Evolutionary conservation across 1,140 invertebrate genomes (phyloP), one percentile per base, ranked within the genome.

Genomic region (Euglossa dilemma): DNA sequence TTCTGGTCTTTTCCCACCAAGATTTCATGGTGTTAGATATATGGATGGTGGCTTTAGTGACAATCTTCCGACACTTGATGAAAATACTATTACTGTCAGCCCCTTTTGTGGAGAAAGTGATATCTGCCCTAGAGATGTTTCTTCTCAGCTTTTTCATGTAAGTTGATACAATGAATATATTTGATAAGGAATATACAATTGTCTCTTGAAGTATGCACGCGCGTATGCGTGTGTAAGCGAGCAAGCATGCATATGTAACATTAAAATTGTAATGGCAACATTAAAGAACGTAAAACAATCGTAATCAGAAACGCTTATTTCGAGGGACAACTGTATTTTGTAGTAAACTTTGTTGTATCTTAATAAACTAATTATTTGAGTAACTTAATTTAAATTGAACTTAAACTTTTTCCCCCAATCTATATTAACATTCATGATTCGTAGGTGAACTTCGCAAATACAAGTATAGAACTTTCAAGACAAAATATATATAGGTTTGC

Each of bases 61-160:
- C 89, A 99, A 99, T 95, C 95, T 99, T 87, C 98, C 99, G 5
- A 97, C 97, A 5, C 93, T 99, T 20, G 98, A 99, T 93, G 97
- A 98, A 91, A 97, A 99, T 91, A 99, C 99, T 0, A 97, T 99
- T 78, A 99, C 99, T 0, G 98, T 99, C 43, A 98, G 98, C 91
- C 99, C 99, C 0, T 99, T 99, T 94, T 98, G 98, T 91, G 99
- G 99, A 0, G 99, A 99, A 93, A 98, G 97, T 91, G 99, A 99
- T 92, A 99, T 99, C 87, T 99, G 99, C 94, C 99, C 99, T 0
- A 95, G 97, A 73, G 99, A 99, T 93, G 95, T 96, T 77, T 97
- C 97, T 79, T 97, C 97, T n/a, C 97, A 98, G 93, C 93, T 98
- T 64, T 98, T 98, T 90, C 97, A 98, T 91, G 96, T 97, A 93